Base-by-base conservation (phyloP, 1,140 invertebrate genomes). In the Trachelipus rathkii region DNA sequence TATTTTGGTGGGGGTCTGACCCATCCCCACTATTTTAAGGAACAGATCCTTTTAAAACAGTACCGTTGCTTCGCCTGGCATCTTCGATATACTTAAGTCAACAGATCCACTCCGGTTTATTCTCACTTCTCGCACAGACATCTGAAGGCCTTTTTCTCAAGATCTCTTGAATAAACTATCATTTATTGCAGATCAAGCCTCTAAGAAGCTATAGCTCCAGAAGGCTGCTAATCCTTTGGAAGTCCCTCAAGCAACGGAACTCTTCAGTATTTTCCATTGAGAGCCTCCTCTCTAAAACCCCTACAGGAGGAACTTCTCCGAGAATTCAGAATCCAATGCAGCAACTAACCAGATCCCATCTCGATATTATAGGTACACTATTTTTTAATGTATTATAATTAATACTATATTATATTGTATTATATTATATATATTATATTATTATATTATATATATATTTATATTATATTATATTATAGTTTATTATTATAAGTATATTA, bases 191-290 rank as follows among this genome's bases (percentile, higher is more conserved):
- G 50, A 60, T 19, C 50, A 60, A 2, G 50, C n/a, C 50, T 8
- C 50, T 60, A 2, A 60, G 50, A n/a, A 60, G 8, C 11, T 60
- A 2, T 60, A 15, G n/a, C 2, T 6, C 19, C 50, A 13, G 50
- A 60, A 60, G 50, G 50, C n/a, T 19, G 50, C 11, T 13, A 60
- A 60, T 19, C 50, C 1, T 13, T 60, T 60, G 8, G 50, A 60
- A 2, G 50, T 8, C 8, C 50, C 50, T 60, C 19, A 13, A 3
- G 11, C 50, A 1, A 19, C n/a, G 19, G 50, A 60, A 19, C 11
- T 60, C 50, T 13, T 60, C 50, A 60, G 50, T 60, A 19, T 60
- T 60, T 19, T 60, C 50, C 50, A 60, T 60, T 19, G 50, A 60
- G 50, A 60, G 50, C 8, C 50, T 60, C 11, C 50, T 60, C 8